Evolutionary conservation across 2,888 invertebrate genomes (phyloP).

Genomic region (Dicyrtoma fusca): DNA sequence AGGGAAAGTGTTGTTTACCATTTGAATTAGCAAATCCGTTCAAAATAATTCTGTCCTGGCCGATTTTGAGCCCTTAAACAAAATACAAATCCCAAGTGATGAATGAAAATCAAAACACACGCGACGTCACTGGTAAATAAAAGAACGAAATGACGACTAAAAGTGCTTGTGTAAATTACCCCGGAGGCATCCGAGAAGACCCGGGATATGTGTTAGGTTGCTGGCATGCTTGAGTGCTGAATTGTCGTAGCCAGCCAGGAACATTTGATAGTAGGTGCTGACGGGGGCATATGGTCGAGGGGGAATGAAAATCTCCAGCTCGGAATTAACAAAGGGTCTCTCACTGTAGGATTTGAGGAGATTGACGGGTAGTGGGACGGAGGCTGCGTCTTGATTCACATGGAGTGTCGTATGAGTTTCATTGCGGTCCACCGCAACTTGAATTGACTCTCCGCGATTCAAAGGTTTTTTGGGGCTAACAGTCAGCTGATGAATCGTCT

Average conservation of each 20-base stretch:
- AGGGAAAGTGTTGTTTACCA: conserved; percentile 40
- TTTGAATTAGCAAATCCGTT: conserved; percentile 45
- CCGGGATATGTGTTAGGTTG: conserved; percentile 64
- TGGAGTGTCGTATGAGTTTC: conserved; percentile 75
- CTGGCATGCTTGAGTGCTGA: conserved; percentile 70
- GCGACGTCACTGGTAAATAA: too few species aligned
- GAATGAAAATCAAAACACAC: too few species aligned
- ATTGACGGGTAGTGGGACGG: conserved; percentile 70
- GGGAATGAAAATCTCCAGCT: conserved; percentile 81
- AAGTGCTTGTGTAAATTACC: conserved; percentile 8
- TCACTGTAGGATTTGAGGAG: conserved; percentile 78
- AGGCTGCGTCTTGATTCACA: conserved; percentile 77
- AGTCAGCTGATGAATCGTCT: conserved; percentile 50
- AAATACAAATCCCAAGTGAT: not conserved
- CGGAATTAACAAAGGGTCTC: conserved; percentile 83
- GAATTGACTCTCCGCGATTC: conserved; percentile 81
- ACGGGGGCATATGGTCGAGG: conserved; percentile 87
- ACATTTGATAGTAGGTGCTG: conserved; percentile 75
- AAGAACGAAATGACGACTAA: not conserved
- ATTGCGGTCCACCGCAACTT: conserved; percentile 80
- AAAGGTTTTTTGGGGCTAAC: conserved; percentile 62
- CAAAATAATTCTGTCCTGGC: conserved; percentile 69
- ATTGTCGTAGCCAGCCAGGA: conserved; percentile 81
- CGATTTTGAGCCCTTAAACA: conserved; percentile 81
- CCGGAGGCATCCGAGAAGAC: conserved; percentile 59